These are phyloP conservation scores for Cygnus olor DNA, from an alignment of 2,797 vertebrate genomes.

Conservation along the genomic window DNA sequence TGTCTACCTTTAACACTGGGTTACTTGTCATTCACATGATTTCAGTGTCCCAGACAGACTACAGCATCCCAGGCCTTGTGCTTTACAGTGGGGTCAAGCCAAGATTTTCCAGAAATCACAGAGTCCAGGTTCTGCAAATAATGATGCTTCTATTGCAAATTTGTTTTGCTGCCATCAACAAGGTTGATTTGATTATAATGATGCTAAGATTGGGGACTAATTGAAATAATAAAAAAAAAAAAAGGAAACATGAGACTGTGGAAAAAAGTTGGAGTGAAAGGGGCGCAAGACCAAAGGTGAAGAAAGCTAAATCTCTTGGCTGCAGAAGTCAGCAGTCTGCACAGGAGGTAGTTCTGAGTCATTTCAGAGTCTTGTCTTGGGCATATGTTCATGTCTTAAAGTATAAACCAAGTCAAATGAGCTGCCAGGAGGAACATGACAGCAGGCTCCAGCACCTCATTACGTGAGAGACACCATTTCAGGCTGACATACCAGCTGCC, in stretches of 20 bases:
- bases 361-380: not conserved
- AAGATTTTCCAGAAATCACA: not conserved
- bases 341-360: not conserved
- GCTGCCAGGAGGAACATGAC: not conserved
- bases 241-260: not conserved
- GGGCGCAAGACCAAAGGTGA: not conserved
- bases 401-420: not conserved
- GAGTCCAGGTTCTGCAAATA: not conserved
- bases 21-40: not conserved
- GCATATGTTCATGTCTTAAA: not conserved
- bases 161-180: not conserved
- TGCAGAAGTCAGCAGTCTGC: not conserved
- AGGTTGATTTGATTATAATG: not conserved
- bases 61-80: not conserved
- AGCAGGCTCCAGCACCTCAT: not conserved
- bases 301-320: not conserved
- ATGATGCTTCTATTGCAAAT: not conserved
- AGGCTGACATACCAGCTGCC: not conserved
- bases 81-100: not conserved
- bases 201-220: not conserved
- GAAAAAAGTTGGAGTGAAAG: not conserved
- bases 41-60: not conserved
- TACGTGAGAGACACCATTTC: not conserved
- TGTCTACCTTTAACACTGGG: not conserved
- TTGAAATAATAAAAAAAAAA: too few relatives aligned